These are phyloP conservation scores for Rhombomys opimus DNA, from an alignment of 2,113 vertebrate genomes.

Conservation along the genomic window DNA sequence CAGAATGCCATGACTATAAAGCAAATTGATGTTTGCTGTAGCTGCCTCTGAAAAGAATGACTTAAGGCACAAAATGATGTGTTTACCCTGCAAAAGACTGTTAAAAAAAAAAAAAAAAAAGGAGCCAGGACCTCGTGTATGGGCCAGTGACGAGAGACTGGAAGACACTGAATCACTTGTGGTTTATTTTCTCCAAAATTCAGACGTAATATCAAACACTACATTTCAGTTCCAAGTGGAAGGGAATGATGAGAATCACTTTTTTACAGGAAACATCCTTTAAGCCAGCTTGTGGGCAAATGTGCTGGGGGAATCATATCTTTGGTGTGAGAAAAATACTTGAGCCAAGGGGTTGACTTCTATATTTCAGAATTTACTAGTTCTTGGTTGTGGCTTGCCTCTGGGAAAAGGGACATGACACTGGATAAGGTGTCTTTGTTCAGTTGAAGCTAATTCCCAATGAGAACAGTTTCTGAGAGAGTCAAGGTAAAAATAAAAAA, in stretches of 20 bases:
- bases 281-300: not conserved
- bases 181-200: not conserved
- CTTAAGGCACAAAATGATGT: not conserved
- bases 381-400: not conserved
- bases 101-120: not conserved
- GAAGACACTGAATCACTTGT: not conserved
- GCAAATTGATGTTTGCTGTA: not conserved
- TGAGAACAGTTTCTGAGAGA: not conserved
- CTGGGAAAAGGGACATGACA: not conserved
- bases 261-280: not conserved
- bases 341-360: not conserved
- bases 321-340: not conserved
- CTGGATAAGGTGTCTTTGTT: not conserved
- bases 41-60: not conserved
- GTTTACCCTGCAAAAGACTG: not conserved
- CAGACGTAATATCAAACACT: not conserved
- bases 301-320: not conserved
- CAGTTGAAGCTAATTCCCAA: not conserved
- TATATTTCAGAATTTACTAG: not conserved
- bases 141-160: not conserved
- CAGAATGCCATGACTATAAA: not conserved
- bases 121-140: accelerated
- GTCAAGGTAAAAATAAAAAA: not conserved
- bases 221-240: not conserved
- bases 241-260: not conserved